phyloP scores from a whole-genome alignment of 2,797 vertebrate genomes.

The Sebastiscus albofasciatus region DNA sequence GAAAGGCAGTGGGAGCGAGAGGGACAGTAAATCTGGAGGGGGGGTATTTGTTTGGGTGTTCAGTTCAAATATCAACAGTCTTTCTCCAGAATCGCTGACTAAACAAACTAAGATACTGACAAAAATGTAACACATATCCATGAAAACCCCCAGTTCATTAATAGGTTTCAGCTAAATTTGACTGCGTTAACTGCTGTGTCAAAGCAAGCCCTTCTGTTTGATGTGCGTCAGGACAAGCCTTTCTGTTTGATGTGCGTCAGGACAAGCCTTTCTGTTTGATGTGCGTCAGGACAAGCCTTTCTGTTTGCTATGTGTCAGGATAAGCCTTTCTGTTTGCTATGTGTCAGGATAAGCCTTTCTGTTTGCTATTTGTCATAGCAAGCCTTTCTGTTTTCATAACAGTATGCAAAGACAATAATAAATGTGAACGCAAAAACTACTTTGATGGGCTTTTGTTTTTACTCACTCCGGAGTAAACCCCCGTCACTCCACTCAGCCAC shows the following conservation, averaged over 20 bases:
- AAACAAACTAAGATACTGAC: no score
- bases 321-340: slow-evolving; percentile 5
- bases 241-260: no score
- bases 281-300: neutral
- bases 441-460: neutral
- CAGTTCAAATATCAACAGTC: no score
- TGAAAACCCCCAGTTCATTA: neutral
- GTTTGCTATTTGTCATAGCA: neutral
- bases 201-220: neutral
- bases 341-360: neutral
- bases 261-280: no score
- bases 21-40: no score
- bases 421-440: neutral
- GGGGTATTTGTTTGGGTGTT: no score
- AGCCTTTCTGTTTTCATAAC: slow-evolving; percentile 7
- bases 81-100: no score
- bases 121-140: neutral
- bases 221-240: neutral
- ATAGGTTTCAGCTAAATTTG: neutral
- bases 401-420: neutral
- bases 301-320: slow-evolving; percentile 2
- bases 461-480: no score
- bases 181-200: neutral
- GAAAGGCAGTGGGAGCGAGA: no score
- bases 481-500: no score